Conservation (phyloP, 2,113 vertebrate species). For the Stictonetta naevosa region DNA sequence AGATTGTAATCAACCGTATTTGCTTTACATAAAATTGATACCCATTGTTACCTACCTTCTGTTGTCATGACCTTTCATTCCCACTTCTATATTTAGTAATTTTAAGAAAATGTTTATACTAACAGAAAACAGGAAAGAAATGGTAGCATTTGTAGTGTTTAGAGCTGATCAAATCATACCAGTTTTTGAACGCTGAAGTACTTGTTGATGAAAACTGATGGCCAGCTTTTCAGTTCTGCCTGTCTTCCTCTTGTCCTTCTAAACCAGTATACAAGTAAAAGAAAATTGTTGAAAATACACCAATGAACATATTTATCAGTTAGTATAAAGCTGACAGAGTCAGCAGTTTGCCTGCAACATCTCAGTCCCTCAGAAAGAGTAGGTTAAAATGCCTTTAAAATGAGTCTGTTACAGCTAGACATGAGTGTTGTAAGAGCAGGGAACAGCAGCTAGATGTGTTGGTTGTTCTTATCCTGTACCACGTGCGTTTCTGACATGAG, state of each 20-base stretch:
- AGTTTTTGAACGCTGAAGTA: neutral
- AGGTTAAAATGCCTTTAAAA: neutral
- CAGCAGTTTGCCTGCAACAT: neutral
- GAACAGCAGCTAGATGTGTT: neutral
- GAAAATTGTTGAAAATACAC: neutral
- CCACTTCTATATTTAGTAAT: rapidly evolving
- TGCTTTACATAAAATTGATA: neutral
- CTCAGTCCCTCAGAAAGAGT: neutral
- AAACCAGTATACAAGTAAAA: rapidly evolving
- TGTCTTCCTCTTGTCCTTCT: neutral
- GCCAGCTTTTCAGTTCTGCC: neutral
- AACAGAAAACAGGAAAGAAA: rapidly evolving
- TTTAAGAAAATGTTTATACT: neutral
- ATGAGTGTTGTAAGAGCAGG: no score
- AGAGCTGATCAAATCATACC: neutral
- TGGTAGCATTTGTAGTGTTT: neutral
- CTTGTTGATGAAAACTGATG: neutral
- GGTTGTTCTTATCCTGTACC: neutral
- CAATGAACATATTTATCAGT: neutral
- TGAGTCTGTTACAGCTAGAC: neutral
- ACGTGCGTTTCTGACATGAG: neutral
- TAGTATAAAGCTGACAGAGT: neutral
- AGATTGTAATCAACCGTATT: neutral
- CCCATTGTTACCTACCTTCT: neutral
- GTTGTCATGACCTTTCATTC: neutral